These are phyloP conservation scores for Myripristis murdjan DNA, from an alignment of 2,797 vertebrate species.

Conservation along the genomic window DNA sequence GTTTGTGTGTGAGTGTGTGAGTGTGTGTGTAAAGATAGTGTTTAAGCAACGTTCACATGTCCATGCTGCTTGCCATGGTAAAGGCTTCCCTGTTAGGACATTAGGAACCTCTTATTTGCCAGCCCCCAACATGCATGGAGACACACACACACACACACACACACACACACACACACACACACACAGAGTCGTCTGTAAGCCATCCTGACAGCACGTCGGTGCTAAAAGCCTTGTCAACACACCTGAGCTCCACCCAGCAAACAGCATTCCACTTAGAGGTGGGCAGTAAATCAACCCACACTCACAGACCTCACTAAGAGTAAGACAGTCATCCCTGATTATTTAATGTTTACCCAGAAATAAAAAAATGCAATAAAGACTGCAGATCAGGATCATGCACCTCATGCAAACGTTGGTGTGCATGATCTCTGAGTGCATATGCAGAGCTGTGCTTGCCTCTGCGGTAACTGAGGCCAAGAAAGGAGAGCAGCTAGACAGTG, in stretches of 20 bases:
- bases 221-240: slow-evolving; percentile 85
- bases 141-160: slow-evolving; percentile 12
- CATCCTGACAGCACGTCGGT: slow-evolving; percentile 72
- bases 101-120: slow-evolving; percentile 72
- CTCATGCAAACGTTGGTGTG: slow-evolving; percentile 29
- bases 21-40: slow-evolving; percentile 51
- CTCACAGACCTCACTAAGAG: slow-evolving; percentile 33
- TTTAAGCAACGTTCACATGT: slow-evolving; percentile 75
- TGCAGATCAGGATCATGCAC: slow-evolving; percentile 24
- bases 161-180: slow-evolving; percentile 44
- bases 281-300: slow-evolving; percentile 70
- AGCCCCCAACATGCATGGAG: slow-evolving; percentile 49
- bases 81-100: slow-evolving; percentile 64
- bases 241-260: slow-evolving; percentile 81
- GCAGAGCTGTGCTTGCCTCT: slow-evolving; percentile 58
- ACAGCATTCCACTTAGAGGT: slow-evolving; percentile 75
- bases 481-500: slow-evolving; percentile 62
- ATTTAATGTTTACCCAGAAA: too few species aligned
- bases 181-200: slow-evolving; percentile 70
- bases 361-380: slow-evolving; percentile 24
- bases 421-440: slow-evolving; percentile 38
- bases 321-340: slow-evolving; percentile 21
- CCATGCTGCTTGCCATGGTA: slow-evolving; percentile 57
- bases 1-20: slow-evolving; percentile 45
- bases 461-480: slow-evolving; percentile 59